Base-by-base conservation (phyloP, 2,797 vertebrate species). In the Mormyrus hasselquistii region DNA sequence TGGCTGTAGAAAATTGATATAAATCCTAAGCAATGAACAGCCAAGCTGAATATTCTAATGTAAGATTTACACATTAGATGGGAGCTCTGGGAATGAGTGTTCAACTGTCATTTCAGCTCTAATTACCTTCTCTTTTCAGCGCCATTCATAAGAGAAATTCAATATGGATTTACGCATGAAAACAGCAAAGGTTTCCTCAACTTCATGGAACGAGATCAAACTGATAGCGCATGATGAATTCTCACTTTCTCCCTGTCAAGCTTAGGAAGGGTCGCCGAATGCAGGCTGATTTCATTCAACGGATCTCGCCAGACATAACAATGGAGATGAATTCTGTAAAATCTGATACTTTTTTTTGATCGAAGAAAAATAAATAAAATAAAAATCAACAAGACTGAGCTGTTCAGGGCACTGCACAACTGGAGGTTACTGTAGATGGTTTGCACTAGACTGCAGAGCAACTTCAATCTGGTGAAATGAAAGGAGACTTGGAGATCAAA, bases 101-200 rank as follows among this genome's bases (percentile, higher is more conserved):
- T 87, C 29, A 44, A 87, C 52, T 87, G 86, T 87, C 86, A 62
- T 62, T 87, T 87, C 86, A 57, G 86, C 34, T 53, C 34, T 44
- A 87, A 59, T 59, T 87, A 22, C 53, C 49, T 50, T 59, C 52
- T 29, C 6, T 87, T 87, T 87, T 38, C 29, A 14, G 50, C 14
- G n/a, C 34, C 25, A 57, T 57, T 25, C 85, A 59, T 55, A 29
- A 29, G 38, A 62, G 53, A 87, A 87, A 87, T n/a, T 53, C 29
- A 34, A 41, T 57, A 25, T 52, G 52, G 9, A 41, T 57, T 57
- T 87, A 59, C 29, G 2, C 34, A 57, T 9, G 25, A 25, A 52
- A 29, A 52, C 49, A 52, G 29, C 16, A 59, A 38, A 38, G 34
- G 52, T 86, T 86, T 34, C 49, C 52, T 41, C 12, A 34, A 19